Percentiles rank a stretch among this genome's conserved stretches.
phyloP scores from a whole-genome alignment of 2,888 invertebrate genomes.

The Acronicta psi region DNA sequence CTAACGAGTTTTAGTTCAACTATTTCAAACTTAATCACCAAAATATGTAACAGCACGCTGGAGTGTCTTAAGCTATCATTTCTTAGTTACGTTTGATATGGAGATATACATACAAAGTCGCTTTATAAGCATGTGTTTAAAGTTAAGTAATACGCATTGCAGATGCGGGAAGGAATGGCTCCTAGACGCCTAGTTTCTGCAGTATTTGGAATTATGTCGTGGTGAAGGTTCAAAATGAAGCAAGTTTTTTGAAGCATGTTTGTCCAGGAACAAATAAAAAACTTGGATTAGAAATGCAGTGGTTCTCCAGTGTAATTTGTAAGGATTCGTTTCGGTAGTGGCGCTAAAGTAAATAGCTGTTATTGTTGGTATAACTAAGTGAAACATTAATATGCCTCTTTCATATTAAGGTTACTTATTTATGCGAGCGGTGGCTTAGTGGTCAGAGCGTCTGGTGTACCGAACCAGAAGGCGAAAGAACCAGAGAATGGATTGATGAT shows the following conservation, averaged over 20 bases:
- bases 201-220: conserved; percentile 46
- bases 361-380: conserved; percentile 37
- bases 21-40: conserved; percentile 34
- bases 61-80: conserved; percentile 28
- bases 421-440: too few relatives aligned
- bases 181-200: conserved; percentile 47
- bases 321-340: conserved; percentile 38
- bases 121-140: conserved; percentile 47
- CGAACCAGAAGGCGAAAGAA: too few relatives aligned
- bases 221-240: conserved; percentile 39
- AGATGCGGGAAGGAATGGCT: conserved; percentile 59
- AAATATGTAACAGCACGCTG: conserved; percentile 15
- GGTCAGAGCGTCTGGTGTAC: too few relatives aligned
- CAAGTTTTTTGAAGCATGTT: conserved; percentile 33
- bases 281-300: conserved; percentile 32
- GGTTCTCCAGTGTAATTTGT: conserved; percentile 39
- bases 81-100: conserved; percentile 36
- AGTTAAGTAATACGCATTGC: conserved; percentile 66
- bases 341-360: conserved; percentile 25
- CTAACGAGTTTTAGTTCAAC: conserved; percentile 32
- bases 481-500: too few relatives aligned
- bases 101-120: conserved; percentile 26
- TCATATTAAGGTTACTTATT: neutral
- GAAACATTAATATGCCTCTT: conserved; percentile 32
- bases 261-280: conserved; percentile 21